A percentile compares a stretch with the other conserved stretches of the same genome.
Conservation (phyloP, 2,797 vertebrate species). For the Pantherophis vulpinus region DNA sequence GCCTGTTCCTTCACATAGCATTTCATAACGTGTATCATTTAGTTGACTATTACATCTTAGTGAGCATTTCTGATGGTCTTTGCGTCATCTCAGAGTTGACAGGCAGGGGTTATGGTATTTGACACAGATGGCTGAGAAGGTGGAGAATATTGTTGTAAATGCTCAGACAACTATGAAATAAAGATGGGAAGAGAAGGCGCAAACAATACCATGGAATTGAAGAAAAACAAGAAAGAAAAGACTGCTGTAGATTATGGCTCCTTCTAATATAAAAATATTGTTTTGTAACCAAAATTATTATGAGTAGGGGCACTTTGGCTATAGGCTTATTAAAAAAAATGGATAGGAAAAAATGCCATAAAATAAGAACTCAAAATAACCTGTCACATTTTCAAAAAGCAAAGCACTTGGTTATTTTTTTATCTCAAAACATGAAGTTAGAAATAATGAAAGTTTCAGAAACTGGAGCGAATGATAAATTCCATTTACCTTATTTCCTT, state of each 20-base stretch:
- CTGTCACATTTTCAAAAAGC: constrained; percentile 37
- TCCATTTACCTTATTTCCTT: not conserved
- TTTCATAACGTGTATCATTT: not conserved
- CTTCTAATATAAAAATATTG: constrained; percentile 40
- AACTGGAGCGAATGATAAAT: not conserved
- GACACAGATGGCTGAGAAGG: constrained; percentile 2
- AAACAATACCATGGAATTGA: constrained; percentile 25
- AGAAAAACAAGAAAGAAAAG: constrained; percentile 36
- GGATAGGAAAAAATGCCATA: constrained; percentile 31
- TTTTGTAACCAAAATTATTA: constrained; percentile 56
- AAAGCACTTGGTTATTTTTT: constrained; percentile 54
- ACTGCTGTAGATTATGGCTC: constrained; percentile 36
- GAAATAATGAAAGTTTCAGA: not conserved
- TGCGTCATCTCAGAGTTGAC: not conserved
- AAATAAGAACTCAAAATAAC: constrained; percentile 40
- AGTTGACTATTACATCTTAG: not conserved
- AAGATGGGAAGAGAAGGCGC: constrained; percentile 42
- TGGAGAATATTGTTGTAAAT: constrained; percentile 13
- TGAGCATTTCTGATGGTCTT: not conserved
- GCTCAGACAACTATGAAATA: constrained; percentile 50
- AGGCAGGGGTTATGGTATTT: constrained; percentile 4
- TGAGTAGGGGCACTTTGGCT: constrained; percentile 22
- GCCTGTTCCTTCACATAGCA: not conserved
- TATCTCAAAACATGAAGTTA: constrained; percentile 3
- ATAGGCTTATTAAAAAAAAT: constrained; percentile 15